Conservation (phyloP, 2,797 vertebrate species). For the Poecilia wingei region DNA sequence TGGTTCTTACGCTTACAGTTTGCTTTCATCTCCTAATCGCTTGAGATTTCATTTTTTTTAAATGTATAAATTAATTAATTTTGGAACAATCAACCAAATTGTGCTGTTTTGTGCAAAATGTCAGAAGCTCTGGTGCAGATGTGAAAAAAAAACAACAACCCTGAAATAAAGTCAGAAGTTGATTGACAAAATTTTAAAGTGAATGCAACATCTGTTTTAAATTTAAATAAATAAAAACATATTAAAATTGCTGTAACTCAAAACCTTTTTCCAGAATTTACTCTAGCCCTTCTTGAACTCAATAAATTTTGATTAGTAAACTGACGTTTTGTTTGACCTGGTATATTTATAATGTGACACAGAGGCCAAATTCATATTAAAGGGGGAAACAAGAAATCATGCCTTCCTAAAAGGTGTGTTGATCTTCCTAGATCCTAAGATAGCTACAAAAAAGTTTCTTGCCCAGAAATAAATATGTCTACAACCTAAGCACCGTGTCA, state of each 20-base stretch:
- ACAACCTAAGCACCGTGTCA: not conserved
- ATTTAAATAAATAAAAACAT: not conserved
- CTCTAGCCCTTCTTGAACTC: not conserved
- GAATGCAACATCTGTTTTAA: not conserved
- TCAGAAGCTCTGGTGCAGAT: not conserved
- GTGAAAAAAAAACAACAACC: not conserved
- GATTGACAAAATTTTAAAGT: not conserved
- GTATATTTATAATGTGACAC: not conserved
- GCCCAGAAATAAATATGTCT: not conserved
- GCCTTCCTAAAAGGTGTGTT: not conserved
- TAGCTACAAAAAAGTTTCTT: not conserved
- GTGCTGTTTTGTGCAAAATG: not conserved
- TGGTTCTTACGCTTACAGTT: constrained; percentile 8
- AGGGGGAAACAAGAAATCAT: not conserved
- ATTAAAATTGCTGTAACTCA: not conserved
- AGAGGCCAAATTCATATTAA: not conserved
- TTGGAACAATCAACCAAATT: constrained; percentile 9
- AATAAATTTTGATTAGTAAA: not conserved
- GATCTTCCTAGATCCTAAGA: not conserved
- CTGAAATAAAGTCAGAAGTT: not conserved
- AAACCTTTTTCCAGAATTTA: not conserved
- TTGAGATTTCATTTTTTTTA: not conserved
- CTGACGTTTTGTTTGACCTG: not conserved
- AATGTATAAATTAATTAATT: constrained; percentile 2
- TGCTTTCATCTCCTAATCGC: not conserved